phyloP scores from a whole-genome alignment of 2,113 vertebrate genomes.

The Corapipo altera region DNA sequence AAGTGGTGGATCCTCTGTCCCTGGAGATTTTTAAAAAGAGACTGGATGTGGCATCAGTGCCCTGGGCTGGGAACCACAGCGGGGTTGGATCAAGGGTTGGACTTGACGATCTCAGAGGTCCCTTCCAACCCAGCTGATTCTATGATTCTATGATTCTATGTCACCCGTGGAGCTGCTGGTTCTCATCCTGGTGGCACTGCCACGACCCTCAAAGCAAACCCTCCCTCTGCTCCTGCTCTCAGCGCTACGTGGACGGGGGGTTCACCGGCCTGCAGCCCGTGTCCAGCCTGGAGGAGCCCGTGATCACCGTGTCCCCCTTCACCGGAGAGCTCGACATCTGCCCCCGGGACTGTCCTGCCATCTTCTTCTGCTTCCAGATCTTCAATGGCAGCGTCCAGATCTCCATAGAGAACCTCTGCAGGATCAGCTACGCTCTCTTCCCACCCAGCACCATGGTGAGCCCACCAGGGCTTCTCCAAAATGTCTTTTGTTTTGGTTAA shows the following conservation, averaged over 20 bases:
- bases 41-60: no score
- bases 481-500: not conserved
- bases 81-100: no score
- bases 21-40: no score
- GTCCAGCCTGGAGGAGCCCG: conserved; percentile 59
- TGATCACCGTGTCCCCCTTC: conserved; percentile 87
- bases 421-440: conserved; percentile 80
- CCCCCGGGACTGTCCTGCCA: conserved; percentile 74
- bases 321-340: conserved; percentile 89
- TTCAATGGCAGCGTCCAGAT: conserved; percentile 78
- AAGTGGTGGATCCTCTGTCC: no score
- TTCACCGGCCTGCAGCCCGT: conserved; percentile 84
- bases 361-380: conserved; percentile 77
- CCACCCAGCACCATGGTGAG: conserved; percentile 80
- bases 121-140: no score
- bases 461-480: not conserved
- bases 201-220: not conserved
- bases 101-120: no score
- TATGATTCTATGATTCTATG: not conserved
- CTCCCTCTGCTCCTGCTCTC: not conserved
- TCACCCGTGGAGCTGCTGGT: not conserved
- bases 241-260: conserved; percentile 89
- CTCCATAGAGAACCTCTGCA: conserved; percentile 79
- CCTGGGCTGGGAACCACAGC: no score
- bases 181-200: not conserved